Evolutionary conservation across 2,797 vertebrate genomes (phyloP).

Genomic region (Pantherophis alleghaniensis): DNA sequence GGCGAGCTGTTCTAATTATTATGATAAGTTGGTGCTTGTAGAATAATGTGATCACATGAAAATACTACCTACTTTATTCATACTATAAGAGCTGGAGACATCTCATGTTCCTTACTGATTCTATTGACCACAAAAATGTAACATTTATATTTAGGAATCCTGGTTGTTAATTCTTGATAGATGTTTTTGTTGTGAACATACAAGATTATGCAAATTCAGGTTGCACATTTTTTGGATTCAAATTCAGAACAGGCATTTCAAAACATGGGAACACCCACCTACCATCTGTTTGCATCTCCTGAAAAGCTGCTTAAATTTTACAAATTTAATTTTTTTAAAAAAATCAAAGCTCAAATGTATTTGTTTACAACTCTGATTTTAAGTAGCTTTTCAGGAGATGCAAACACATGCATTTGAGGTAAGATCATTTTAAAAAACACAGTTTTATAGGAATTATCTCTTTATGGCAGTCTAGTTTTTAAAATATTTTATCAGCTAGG

Average conservation of each 20-base stretch:
- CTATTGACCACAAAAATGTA: neutral
- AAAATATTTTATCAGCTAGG: neutral
- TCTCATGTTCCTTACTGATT: neutral
- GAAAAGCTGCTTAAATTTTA: neutral
- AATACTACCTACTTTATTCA: neutral
- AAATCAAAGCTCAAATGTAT: neutral
- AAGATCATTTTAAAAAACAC: neutral
- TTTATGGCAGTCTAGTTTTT: neutral
- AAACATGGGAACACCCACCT: neutral
- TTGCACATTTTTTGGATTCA: neutral
- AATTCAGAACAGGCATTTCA: neutral
- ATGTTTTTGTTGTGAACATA: neutral
- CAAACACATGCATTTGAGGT: neutral
- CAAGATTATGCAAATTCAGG: neutral
- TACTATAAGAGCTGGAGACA: neutral
- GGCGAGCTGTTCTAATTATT: neutral
- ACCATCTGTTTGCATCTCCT: neutral
- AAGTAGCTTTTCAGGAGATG: neutral
- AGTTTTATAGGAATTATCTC: neutral
- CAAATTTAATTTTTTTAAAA: neutral
- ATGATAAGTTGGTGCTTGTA: neutral
- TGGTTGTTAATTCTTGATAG: neutral
- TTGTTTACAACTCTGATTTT: neutral
- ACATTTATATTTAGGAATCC: neutral
- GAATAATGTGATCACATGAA: neutral